phyloP scores from a whole-genome alignment of 2,888 invertebrate species.

The Notocelia uddmanniana region DNA sequence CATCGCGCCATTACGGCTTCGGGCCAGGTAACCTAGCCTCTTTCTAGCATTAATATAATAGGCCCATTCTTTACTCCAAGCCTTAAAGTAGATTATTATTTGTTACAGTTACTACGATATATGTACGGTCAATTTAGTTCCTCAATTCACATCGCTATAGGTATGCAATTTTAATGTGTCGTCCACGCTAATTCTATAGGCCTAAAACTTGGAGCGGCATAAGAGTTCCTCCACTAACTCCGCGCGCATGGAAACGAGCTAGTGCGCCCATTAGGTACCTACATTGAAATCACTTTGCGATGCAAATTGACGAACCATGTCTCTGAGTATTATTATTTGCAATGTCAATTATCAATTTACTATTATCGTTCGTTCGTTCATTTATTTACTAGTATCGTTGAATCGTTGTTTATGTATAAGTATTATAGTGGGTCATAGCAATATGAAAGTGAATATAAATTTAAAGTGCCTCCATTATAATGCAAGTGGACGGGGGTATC shows the following conservation, averaged over 20 bases:
- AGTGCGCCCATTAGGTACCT: too few relatives aligned
- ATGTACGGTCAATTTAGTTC: not conserved
- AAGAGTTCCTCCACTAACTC: too few relatives aligned
- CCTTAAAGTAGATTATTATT: conserved; percentile 1
- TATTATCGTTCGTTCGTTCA: too few relatives aligned
- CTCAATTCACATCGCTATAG: not conserved
- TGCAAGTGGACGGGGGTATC: conserved; percentile 54
- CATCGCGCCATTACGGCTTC: conserved; percentile 23
- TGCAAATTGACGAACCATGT: too few relatives aligned
- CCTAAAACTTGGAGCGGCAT: too few relatives aligned
- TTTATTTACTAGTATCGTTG: too few relatives aligned
- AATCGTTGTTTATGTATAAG: too few relatives aligned
- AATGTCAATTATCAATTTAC: too few relatives aligned
- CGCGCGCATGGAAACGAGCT: too few relatives aligned
- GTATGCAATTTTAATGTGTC: not conserved
- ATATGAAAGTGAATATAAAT: conserved; percentile 3
- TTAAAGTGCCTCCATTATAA: conserved; percentile 10
- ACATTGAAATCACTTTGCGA: too few relatives aligned
- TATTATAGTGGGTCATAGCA: not conserved
- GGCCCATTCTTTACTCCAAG: conserved; percentile 22
- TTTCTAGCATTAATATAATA: conserved; percentile 31
- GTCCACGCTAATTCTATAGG: too few relatives aligned
- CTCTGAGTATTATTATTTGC: not conserved
- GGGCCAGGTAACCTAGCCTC: conserved; percentile 21
- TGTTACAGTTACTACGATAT: not conserved